A percentile compares a stretch with the other conserved stretches of the same genome.
phyloP scores from a whole-genome alignment of 2,113 vertebrate genomes.

The Nannobrachium achirus region DNA sequence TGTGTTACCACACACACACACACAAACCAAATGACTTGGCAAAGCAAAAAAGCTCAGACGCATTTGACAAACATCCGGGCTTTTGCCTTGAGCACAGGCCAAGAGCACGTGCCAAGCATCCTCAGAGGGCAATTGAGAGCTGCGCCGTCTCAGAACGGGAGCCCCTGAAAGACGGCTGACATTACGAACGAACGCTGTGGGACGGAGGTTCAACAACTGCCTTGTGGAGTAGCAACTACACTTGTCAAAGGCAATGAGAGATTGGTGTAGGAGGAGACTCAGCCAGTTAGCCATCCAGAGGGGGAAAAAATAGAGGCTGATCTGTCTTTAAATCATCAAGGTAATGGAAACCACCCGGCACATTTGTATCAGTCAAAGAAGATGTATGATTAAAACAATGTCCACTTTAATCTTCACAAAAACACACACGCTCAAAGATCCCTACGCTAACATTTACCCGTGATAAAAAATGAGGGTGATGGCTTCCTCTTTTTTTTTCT shows the following conservation, averaged over 20 bases:
- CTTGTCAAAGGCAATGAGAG: conserved; percentile 21
- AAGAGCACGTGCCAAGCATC: conserved; percentile 62
- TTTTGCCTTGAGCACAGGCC: conserved; percentile 68
- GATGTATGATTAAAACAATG: conserved; percentile 75
- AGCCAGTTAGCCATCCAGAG: conserved; percentile 17
- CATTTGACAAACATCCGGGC: conserved; percentile 63
- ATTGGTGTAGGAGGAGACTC: background rate
- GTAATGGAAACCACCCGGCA: conserved; percentile 68
- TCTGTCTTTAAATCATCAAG: conserved; percentile 76
- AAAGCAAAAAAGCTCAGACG: conserved; percentile 47
- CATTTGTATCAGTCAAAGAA: conserved; percentile 73
- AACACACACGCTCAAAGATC: conserved; percentile 72
- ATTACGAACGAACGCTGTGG: conserved; percentile 38
- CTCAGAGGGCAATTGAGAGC: conserved; percentile 49
- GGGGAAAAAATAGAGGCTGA: conserved; percentile 40
- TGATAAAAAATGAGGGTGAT: conserved; percentile 77
- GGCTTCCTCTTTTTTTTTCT: conserved; percentile 58
- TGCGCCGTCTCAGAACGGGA: conserved; percentile 45
- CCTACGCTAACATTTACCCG: conserved; percentile 70
- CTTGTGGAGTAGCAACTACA: conserved; percentile 33
- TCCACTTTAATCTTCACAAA: conserved; percentile 78
- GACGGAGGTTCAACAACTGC: conserved; percentile 33
- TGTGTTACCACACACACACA: background rate
- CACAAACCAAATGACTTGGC: conserved; percentile 48
- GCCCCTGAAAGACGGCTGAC: conserved; percentile 43